Conservation (phyloP, 2,888 invertebrate genomes). For the Amphiduros pacificus region DNA sequence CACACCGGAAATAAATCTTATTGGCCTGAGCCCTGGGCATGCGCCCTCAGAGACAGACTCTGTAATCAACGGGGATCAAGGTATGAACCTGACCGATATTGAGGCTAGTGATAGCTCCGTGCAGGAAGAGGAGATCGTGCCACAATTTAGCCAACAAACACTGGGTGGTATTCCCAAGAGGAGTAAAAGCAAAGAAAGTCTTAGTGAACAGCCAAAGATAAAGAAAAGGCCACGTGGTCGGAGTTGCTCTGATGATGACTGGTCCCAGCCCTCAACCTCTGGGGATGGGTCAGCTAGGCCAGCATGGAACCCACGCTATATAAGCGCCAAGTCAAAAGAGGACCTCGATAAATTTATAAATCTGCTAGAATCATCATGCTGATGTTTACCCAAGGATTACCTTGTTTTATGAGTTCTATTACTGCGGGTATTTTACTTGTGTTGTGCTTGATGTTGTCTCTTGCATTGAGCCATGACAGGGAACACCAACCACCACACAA, state of each 20-base stretch:
- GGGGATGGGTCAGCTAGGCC: neutral
- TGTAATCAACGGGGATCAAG: neutral
- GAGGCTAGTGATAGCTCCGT: neutral
- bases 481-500: too few species aligned
- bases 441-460: too few species aligned
- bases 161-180: neutral
- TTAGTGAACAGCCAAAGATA: neutral
- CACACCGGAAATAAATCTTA: neutral
- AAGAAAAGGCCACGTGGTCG: neutral
- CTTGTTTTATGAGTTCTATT: too few species aligned
- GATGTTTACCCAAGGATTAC: too few species aligned
- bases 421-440: too few species aligned
- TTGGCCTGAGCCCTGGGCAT: too few species aligned
- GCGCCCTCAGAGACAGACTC: neutral
- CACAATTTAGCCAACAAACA: neutral
- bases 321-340: neutral
- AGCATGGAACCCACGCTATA: neutral
- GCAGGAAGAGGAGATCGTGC: neutral
- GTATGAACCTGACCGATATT: neutral
- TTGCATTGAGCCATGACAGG: too few species aligned
- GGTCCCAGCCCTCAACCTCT: neutral
- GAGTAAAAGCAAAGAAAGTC: neutral
- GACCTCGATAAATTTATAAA: constrained; percentile 14
- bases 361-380: constrained; percentile 13
- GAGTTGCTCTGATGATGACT: too few species aligned